These are phyloP conservation scores for Sciurus vulgaris DNA, from an alignment of 2,797 vertebrate species.

Conservation along the genomic window DNA sequence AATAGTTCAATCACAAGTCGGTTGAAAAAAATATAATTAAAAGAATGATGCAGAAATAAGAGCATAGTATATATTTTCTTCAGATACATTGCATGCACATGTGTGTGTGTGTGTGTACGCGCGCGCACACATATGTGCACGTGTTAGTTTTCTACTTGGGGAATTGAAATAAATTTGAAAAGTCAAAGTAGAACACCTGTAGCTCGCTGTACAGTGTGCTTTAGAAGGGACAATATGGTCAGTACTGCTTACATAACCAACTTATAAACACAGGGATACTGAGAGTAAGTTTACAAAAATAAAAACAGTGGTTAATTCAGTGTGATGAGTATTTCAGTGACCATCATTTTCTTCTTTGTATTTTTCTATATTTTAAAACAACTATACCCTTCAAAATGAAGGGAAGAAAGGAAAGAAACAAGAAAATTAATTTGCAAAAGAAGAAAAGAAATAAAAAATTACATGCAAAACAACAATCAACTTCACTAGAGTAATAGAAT, in stretches of 20 bases:
- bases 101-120: no score
- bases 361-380: slow-evolving; percentile 38
- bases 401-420: neutral
- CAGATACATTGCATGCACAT: neutral
- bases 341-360: neutral
- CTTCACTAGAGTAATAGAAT: neutral
- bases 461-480: slow-evolving; percentile 52
- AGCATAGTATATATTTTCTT: neutral
- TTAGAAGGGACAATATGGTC: neutral
- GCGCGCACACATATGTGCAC: neutral
- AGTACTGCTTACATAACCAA: neutral
- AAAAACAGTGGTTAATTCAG: neutral
- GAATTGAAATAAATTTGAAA: slow-evolving; percentile 3
- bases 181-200: neutral
- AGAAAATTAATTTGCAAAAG: neutral
- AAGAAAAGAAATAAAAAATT: slow-evolving; percentile 23
- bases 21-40: neutral
- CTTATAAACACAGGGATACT: neutral
- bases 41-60: neutral
- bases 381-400: neutral
- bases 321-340: neutral
- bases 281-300: neutral
- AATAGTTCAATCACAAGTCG: neutral
- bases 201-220: neutral
- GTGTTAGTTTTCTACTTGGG: neutral